Evolutionary conservation across 2,888 invertebrate species (phyloP).

Genomic region (Standfussiana lucernea): DNA sequence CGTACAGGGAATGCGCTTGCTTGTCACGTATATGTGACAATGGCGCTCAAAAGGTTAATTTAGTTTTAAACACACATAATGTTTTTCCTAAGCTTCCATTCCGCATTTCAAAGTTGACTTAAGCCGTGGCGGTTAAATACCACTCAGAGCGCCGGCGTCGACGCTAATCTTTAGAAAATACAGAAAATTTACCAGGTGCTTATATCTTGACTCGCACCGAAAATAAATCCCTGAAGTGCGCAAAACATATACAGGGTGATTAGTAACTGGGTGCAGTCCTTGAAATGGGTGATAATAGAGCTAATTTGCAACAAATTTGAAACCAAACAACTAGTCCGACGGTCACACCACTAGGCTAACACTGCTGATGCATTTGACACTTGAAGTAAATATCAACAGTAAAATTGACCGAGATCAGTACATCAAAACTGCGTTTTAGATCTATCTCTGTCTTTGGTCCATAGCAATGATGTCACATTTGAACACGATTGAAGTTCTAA

Average conservation of each 20-base stretch:
- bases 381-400: too few relatives aligned
- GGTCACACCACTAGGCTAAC: too few relatives aligned
- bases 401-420: too few relatives aligned
- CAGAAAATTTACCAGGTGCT: constrained; percentile 16
- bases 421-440: neutral
- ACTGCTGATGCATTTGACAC: too few relatives aligned
- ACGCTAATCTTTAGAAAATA: constrained; percentile 41
- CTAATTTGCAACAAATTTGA: too few relatives aligned
- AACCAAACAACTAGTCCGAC: too few relatives aligned
- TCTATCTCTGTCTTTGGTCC: neutral
- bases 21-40: too few relatives aligned
- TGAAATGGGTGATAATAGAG: too few relatives aligned
- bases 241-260: constrained; percentile 9
- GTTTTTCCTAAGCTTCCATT: constrained; percentile 1
- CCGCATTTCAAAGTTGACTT: constrained; percentile 7
- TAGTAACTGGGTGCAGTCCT: too few relatives aligned
- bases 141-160: neutral
- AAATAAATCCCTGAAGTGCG: constrained; percentile 5
- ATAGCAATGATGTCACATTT: neutral
- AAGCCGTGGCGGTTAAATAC: constrained; percentile 18
- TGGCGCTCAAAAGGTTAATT: too few relatives aligned
- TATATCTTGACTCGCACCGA: constrained; percentile 14
- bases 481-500: neutral
- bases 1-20: too few relatives aligned
- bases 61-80: too few relatives aligned